These are phyloP conservation scores for Sphenopsis melanotis DNA, from an alignment of 2,797 vertebrate species.

Conservation along the genomic window DNA sequence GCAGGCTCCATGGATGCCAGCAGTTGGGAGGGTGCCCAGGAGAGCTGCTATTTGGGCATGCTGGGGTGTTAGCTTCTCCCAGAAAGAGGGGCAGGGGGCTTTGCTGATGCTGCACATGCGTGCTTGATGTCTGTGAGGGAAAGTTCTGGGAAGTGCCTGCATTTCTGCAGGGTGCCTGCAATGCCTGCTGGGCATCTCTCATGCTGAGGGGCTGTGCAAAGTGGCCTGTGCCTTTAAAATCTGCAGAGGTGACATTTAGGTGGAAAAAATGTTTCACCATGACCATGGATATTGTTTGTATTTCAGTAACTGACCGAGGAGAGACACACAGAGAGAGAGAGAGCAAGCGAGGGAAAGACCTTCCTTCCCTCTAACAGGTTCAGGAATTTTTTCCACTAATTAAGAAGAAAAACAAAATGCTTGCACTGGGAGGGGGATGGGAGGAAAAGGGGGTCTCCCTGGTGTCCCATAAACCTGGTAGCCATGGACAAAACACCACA, in stretches of 20 bases:
- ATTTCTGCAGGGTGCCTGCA: background rate
- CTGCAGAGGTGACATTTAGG: background rate
- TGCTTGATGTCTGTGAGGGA: background rate
- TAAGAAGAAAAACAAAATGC: conserved; percentile 67
- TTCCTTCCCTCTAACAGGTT: conserved; percentile 64
- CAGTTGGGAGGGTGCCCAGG: background rate
- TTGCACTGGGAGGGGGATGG: background rate
- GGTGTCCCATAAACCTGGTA: conserved; percentile 47
- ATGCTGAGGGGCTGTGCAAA: fast-evolving
- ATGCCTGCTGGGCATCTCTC: background rate
- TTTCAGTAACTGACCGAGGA: conserved; percentile 55
- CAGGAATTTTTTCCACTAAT: conserved; percentile 71
- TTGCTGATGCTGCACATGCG: fast-evolving
- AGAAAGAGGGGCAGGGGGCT: background rate
- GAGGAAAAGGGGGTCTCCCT: conserved; percentile 49
- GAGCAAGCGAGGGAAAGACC: background rate
- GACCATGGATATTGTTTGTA: conserved; percentile 56
- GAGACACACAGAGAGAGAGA: background rate
- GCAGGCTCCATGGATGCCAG: background rate
- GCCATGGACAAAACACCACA: conserved; percentile 37
- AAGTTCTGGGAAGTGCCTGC: background rate
- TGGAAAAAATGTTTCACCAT: conserved; percentile 49
- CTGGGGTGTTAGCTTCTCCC: background rate
- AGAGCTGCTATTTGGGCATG: background rate
- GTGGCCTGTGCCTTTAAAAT: conserved; percentile 2